Conservation (phyloP, 2,888 invertebrate genomes). For the Cantharis lateralis region DNA sequence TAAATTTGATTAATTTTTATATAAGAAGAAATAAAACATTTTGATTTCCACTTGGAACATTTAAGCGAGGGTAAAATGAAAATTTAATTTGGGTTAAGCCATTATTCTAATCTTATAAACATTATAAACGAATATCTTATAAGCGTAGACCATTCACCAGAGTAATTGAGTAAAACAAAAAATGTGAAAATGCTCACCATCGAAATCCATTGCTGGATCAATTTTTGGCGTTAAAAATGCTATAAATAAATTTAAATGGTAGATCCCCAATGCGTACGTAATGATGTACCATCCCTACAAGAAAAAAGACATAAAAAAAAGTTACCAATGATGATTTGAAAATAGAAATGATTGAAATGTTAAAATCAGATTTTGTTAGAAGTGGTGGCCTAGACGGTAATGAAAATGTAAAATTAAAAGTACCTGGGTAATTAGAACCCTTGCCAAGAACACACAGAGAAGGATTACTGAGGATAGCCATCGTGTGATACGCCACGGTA, state of each 20-base stretch:
- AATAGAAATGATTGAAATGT: neutral
- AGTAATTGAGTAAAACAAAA: neutral
- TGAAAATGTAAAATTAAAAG: slow-evolving; percentile 19
- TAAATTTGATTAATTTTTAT: neutral
- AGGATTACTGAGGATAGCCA: slow-evolving; percentile 55
- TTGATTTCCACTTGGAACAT: neutral
- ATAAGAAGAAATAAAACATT: neutral
- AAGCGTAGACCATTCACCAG: no score
- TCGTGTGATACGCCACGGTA: slow-evolving; percentile 55
- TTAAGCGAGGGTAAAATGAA: no score
- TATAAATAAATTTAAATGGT: slow-evolving; percentile 98
- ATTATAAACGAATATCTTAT: no score
- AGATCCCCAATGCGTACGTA: slow-evolving; percentile 98
- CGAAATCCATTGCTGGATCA: slow-evolving; percentile 95
- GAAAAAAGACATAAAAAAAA: slow-evolving; percentile 11
- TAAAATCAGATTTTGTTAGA: slow-evolving; percentile 24
- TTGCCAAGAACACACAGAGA: slow-evolving; percentile 53
- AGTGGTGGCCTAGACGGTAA: slow-evolving; percentile 36
- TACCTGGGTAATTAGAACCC: slow-evolving; percentile 58
- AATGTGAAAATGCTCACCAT: slow-evolving; percentile 65
- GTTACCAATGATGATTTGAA: neutral
- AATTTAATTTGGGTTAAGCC: no score
- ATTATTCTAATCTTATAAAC: no score
- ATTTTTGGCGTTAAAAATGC: slow-evolving; percentile 99
- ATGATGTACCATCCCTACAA: slow-evolving; percentile 99